These are phyloP conservation scores for Macrostomum cliftonense DNA, from an alignment of 2,888 invertebrate species.

Conservation along the genomic window DNA sequence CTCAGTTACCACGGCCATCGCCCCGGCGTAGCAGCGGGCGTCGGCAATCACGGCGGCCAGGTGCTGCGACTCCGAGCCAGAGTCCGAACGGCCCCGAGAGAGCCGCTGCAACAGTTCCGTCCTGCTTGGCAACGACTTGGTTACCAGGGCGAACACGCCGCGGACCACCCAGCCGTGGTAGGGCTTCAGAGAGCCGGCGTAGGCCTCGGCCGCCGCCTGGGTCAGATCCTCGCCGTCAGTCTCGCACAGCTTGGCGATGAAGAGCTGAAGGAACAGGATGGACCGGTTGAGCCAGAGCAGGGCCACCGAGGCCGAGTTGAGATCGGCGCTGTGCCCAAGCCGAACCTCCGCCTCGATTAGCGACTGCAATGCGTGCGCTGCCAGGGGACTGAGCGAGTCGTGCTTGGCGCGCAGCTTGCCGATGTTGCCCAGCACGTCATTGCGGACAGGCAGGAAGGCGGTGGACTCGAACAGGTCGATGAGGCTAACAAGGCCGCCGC, in stretches of 20 bases:
- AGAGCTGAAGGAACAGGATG: slow-evolving; percentile 4
- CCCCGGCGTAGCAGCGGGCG: slow-evolving; percentile 18
- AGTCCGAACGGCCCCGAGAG: slow-evolving; percentile 11
- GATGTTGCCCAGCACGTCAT: slow-evolving; percentile 36
- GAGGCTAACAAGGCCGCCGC: slow-evolving; percentile 23
- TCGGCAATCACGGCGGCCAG: slow-evolving; percentile 17
- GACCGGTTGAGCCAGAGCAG: slow-evolving; percentile 36
- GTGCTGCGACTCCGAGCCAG: slow-evolving; percentile 13
- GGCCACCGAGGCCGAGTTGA: slow-evolving; percentile 33
- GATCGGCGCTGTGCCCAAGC: slow-evolving; percentile 19
- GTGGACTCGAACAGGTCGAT: slow-evolving; percentile 28
- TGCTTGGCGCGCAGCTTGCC: slow-evolving; percentile 8
- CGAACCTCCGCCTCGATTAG: slow-evolving; percentile 27
- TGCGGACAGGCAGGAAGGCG: slow-evolving; percentile 35
- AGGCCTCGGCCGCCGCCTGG: slow-evolving; percentile 25
- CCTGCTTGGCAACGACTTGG: slow-evolving; percentile 24
- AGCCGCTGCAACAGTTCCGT: slow-evolving; percentile 21
- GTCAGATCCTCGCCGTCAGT: slow-evolving; percentile 21
- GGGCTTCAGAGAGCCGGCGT: slow-evolving; percentile 26
- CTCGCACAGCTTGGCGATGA: slow-evolving; percentile 11
- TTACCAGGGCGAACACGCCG: slow-evolving; percentile 33
- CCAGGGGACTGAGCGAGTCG: slow-evolving; percentile 20
- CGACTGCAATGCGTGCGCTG: slow-evolving; percentile 26
- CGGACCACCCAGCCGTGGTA: slow-evolving; percentile 36
- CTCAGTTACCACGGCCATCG: slow-evolving; percentile 17